Conservation (phyloP, 2,113 vertebrate genomes). For the Pristiophorus japonicus region DNA sequence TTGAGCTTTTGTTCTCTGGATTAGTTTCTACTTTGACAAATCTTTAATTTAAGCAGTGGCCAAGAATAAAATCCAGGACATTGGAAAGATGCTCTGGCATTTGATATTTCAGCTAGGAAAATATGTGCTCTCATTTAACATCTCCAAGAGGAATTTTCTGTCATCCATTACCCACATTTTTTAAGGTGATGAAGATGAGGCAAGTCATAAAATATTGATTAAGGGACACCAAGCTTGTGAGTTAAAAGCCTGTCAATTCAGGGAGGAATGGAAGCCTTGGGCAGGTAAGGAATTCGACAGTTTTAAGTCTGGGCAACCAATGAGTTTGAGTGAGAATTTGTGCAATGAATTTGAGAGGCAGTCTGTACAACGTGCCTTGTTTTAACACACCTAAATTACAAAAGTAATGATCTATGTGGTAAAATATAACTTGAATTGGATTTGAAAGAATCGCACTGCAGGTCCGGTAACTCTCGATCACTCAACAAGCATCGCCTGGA, state of each 20-base stretch:
- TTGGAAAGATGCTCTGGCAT: not conserved
- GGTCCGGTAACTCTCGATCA: not conserved
- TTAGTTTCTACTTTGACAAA: not conserved
- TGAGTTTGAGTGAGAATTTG: not conserved
- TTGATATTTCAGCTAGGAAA: not conserved
- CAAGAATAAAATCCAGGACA: not conserved
- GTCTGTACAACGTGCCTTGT: not conserved
- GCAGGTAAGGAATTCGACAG: not conserved
- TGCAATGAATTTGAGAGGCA: not conserved
- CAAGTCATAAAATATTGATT: constrained; percentile 6
- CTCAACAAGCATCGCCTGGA: not conserved
- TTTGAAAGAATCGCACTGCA: not conserved
- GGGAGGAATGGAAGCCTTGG: no score
- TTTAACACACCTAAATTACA: not conserved
- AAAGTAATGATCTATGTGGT: not conserved
- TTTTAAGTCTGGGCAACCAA: not conserved
- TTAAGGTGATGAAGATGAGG: not conserved
- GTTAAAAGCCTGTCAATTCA: no score
- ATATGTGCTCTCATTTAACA: not conserved
- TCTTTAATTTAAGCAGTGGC: not conserved
- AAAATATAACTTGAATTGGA: not conserved
- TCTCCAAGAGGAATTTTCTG: not conserved
- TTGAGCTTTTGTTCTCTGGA: not conserved
- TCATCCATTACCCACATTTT: not conserved
- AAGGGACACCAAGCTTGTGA: not conserved